phyloP scores from a whole-genome alignment of 2,888 invertebrate genomes.

The Dicyrtomina minuta region DNA sequence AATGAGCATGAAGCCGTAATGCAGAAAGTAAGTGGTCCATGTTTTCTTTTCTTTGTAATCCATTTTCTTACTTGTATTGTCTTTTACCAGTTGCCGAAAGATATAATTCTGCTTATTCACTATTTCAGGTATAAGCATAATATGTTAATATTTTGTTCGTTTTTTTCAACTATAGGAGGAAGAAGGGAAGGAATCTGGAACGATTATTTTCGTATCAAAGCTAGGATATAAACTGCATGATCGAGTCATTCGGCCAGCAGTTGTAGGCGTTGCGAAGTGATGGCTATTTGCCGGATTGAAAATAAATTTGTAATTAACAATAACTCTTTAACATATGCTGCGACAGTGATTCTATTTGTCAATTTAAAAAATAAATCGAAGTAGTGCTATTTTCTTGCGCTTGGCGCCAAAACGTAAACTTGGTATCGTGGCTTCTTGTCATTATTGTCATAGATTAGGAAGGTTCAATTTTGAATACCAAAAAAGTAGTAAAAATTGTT shows the following conservation, averaged over 20 bases:
- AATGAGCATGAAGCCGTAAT: slow-evolving; percentile 95
- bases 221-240: slow-evolving; percentile 93
- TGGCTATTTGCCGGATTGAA: neutral
- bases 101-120: neutral
- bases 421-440: too few relatives aligned
- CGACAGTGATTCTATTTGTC: neutral
- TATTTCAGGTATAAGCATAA: neutral
- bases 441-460: too few relatives aligned
- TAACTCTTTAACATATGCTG: neutral
- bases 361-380: neutral
- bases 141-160: neutral
- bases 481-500: too few relatives aligned
- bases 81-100: neutral
- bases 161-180: slow-evolving; percentile 64
- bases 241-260: slow-evolving; percentile 89
- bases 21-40: slow-evolving; percentile 75
- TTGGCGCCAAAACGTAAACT: too few relatives aligned
- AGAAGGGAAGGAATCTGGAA: slow-evolving; percentile 77
- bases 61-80: neutral
- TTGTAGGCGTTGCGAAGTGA: slow-evolving; percentile 88
- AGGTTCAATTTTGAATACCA: too few relatives aligned
- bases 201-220: slow-evolving; percentile 89
- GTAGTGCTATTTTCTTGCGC: too few relatives aligned
- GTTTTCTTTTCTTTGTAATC: neutral
- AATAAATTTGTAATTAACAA: neutral